Conservation (phyloP, 2,888 invertebrate species). For the Hololepta plana region DNA sequence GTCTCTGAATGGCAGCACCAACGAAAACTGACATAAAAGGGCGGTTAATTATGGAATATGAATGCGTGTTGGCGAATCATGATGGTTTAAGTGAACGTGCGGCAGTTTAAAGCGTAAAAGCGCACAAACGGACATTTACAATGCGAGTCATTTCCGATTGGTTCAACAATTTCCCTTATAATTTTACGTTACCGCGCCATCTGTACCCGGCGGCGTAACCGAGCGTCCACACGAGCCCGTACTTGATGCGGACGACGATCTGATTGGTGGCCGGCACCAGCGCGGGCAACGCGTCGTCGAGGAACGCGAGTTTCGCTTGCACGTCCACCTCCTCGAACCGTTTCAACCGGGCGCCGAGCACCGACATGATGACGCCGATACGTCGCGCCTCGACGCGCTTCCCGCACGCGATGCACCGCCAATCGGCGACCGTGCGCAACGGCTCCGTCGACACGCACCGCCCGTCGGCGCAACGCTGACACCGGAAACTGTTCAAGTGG, state of each 20-base stretch:
- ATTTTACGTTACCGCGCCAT: conserved; percentile 48
- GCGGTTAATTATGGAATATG: no score
- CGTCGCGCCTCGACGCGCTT: conserved; percentile 31
- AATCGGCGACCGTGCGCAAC: conserved; percentile 29
- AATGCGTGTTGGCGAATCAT: no score
- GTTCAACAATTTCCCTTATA: conserved; percentile 14
- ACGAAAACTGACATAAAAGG: no score
- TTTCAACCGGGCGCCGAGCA: conserved; percentile 36
- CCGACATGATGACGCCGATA: conserved; percentile 31
- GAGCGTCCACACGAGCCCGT: conserved; percentile 39
- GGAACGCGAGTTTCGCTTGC: conserved; percentile 35
- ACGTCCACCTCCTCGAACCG: conserved; percentile 32
- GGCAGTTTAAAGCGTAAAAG: no score
- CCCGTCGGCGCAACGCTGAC: conserved; percentile 28
- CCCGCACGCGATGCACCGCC: conserved; percentile 40
- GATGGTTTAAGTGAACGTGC: no score
- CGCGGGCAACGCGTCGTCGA: conserved; percentile 31
- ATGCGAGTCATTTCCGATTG: no score
- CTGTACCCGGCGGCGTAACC: conserved; percentile 35
- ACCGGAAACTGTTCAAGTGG: conserved; percentile 19
- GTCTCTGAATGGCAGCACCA: no score
- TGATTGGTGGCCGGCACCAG: conserved; percentile 41
- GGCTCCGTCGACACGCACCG: conserved; percentile 38
- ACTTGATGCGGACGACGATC: conserved; percentile 42
- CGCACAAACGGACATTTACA: no score